Percentiles rank a stretch among this genome's conserved stretches.
Evolutionary conservation across 2,888 invertebrate species (phyloP).

Genomic region (Carterocephalus palaemon): DNA sequence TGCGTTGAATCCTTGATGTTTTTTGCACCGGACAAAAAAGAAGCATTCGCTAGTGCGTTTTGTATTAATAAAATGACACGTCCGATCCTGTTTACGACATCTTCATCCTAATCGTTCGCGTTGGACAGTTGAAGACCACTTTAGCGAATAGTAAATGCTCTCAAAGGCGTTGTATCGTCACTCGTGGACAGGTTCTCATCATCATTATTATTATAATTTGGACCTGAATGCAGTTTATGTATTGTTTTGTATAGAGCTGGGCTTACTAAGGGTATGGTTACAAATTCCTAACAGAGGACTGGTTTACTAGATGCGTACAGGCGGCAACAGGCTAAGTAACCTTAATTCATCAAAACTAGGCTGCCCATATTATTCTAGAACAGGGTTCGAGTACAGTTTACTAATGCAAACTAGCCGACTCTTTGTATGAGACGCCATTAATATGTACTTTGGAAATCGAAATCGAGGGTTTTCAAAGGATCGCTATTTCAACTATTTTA

Average conservation of each 20-base stretch:
- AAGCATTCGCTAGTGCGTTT: slow-evolving; percentile 1
- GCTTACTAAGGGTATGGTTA: too few species aligned
- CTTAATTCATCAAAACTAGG: too few species aligned
- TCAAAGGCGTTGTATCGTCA: slow-evolving; percentile 14
- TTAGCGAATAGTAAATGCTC: slow-evolving; percentile 20
- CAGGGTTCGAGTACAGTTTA: too few species aligned
- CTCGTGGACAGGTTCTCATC: slow-evolving; percentile 15
- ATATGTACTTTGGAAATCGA: too few species aligned
- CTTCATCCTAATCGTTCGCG: slow-evolving; percentile 16
- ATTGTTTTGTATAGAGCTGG: slow-evolving; percentile 16
- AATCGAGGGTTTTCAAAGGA: too few species aligned
- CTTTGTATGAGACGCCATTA: too few species aligned
- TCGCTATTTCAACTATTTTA: too few species aligned
- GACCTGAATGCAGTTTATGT: slow-evolving; percentile 5
- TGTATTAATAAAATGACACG: slow-evolving; percentile 20
- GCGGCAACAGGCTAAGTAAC: too few species aligned
- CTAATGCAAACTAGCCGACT: too few species aligned
- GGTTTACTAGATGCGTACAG: too few species aligned
- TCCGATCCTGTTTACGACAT: slow-evolving; percentile 17
- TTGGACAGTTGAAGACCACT: slow-evolving; percentile 12
- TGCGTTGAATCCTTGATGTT: slow-evolving; percentile 14
- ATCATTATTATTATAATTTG: slow-evolving; percentile 21
- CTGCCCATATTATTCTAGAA: too few species aligned
- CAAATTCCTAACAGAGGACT: too few species aligned
- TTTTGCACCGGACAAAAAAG: slow-evolving; percentile 6